Conservation (phyloP, 2,113 vertebrate genomes). For the Macquaria ambigua region DNA sequence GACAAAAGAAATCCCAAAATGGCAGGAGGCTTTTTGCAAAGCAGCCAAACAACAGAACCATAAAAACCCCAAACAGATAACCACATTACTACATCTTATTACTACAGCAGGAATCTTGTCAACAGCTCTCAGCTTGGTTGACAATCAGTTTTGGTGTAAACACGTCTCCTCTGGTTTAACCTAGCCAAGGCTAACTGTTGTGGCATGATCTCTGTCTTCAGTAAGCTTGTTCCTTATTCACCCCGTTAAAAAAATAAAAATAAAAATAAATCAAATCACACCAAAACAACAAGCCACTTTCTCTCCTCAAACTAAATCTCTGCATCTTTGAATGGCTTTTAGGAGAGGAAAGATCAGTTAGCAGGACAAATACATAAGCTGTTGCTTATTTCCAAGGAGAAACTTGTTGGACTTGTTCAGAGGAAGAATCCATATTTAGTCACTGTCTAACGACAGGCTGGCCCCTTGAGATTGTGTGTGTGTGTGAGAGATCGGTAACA, state of each 20-base stretch:
- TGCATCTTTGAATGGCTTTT: neutral
- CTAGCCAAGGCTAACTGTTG: neutral
- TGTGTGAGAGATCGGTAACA: constrained; percentile 6
- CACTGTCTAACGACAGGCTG: neutral
- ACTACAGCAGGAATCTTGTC: neutral
- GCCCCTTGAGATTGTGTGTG: constrained; percentile 2
- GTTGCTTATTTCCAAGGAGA: constrained; percentile 7
- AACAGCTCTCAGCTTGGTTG: neutral
- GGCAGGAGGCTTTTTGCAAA: neutral
- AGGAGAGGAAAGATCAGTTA: neutral
- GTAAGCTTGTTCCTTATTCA: neutral
- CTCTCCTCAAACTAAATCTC: neutral
- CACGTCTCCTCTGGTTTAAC: neutral
- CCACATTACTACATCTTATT: neutral
- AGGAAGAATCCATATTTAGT: constrained; percentile 37
- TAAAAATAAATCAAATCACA: constrained; percentile 1
- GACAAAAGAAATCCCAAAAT: constrained; percentile 22
- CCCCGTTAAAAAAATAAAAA: neutral
- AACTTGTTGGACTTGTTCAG: constrained; percentile 61
- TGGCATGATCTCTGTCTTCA: neutral
- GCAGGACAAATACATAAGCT: constrained; percentile 7
- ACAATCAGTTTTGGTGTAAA: neutral
- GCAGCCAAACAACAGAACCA: neutral
- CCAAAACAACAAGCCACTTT: neutral
- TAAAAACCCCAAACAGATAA: neutral